Conservation (phyloP, 2,113 vertebrate genomes). For the Rousettus leschenaultii region DNA sequence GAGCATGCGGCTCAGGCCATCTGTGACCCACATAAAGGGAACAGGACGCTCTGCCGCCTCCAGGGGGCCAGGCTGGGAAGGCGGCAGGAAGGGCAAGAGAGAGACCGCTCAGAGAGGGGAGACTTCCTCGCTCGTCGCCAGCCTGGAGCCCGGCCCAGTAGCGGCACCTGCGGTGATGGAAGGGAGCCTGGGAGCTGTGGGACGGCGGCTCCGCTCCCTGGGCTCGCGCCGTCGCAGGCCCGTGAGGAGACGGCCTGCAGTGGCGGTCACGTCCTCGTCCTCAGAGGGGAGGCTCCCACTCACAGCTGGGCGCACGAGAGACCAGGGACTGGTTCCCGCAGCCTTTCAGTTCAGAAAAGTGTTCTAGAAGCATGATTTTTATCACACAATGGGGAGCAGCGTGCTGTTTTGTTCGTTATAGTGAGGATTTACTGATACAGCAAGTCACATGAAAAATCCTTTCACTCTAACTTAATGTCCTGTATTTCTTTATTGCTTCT, state of each 20-base stretch:
- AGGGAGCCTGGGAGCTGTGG: not conserved
- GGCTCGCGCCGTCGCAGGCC: too few species aligned
- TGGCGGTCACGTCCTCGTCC: not conserved
- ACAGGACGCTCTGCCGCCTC: constrained; percentile 62
- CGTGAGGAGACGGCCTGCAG: not conserved
- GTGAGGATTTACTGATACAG: not conserved
- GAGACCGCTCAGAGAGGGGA: not conserved
- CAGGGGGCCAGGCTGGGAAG: constrained; percentile 58
- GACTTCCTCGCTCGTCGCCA: not conserved
- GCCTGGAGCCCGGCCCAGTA: not conserved
- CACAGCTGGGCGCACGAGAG: not conserved
- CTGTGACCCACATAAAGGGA: constrained; percentile 83
- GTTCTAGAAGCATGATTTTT: not conserved
- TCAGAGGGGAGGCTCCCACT: not conserved
- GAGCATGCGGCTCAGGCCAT: constrained; percentile 79
- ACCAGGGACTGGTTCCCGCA: not conserved
- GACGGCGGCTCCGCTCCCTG: too few species aligned
- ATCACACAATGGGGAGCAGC: not conserved
- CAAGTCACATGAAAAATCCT: not conserved
- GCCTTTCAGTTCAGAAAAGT: not conserved
- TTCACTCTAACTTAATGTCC: not conserved
- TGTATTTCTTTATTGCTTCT: not conserved
- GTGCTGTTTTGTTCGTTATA: not conserved
- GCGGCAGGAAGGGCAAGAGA: constrained; percentile 66
- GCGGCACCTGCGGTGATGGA: not conserved